Evolutionary conservation across 2,113 vertebrate species (phyloP).

Genomic region (Plotosus lineatus): DNA sequence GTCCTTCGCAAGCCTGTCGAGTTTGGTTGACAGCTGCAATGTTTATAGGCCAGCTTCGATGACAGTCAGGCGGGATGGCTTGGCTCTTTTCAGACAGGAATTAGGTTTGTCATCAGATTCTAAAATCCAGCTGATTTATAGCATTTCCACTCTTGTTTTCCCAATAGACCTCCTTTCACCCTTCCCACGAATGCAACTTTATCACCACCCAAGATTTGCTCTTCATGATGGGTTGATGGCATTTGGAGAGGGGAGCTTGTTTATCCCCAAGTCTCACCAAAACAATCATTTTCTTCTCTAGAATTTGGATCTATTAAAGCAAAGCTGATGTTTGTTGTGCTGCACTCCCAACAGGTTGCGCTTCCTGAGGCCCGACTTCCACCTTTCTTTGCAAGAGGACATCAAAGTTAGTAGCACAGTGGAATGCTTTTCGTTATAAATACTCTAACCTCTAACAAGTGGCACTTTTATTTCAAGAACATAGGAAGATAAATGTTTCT

Average conservation of each 20-base stretch:
- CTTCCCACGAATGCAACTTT: slow-evolving; percentile 54
- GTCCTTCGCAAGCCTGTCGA: slow-evolving; percentile 74
- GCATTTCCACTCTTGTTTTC: slow-evolving; percentile 72
- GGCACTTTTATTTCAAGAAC: slow-evolving; percentile 19
- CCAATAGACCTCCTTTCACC: slow-evolving; percentile 64
- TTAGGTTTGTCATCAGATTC: slow-evolving; percentile 88
- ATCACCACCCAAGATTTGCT: slow-evolving; percentile 31
- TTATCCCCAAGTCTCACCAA: slow-evolving; percentile 67
- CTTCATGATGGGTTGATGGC: slow-evolving; percentile 65
- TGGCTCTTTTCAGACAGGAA: slow-evolving; percentile 81
- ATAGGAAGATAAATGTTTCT: slow-evolving; percentile 48
- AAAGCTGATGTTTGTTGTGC: not conserved
- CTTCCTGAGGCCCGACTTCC: not conserved
- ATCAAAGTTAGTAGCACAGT: not conserved
- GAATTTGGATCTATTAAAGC: not conserved
- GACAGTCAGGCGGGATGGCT: slow-evolving; percentile 78
- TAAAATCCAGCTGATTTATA: slow-evolving; percentile 87
- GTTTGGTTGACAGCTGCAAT: slow-evolving; percentile 87
- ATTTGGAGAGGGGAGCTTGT: slow-evolving; percentile 66
- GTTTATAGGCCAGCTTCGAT: slow-evolving; percentile 86
- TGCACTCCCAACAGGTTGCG: not conserved
- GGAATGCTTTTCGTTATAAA: not conserved
- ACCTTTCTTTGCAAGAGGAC: not conserved
- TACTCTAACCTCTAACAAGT: not conserved
- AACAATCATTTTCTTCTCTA: slow-evolving; percentile 53